Evolutionary conservation across 2,797 vertebrate genomes (phyloP).

Genomic region (Macropus fuliginosus): DNA sequence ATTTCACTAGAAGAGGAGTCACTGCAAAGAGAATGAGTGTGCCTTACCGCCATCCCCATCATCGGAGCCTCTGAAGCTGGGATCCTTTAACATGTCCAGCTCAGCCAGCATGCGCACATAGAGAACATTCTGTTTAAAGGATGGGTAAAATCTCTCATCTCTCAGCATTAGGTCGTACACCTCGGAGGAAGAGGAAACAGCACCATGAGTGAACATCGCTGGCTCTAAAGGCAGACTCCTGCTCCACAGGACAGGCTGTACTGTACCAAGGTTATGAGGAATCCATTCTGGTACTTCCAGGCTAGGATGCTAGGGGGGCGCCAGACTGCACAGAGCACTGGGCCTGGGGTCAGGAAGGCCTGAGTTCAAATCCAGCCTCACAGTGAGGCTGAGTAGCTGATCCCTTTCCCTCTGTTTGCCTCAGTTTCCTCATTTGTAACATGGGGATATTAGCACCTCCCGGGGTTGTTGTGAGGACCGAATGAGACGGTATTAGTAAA

Average conservation of each 20-base stretch:
- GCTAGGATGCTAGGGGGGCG: not conserved
- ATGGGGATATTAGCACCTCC: too few relatives aligned
- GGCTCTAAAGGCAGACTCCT: not conserved
- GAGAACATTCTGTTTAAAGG: slow-evolving; percentile 95
- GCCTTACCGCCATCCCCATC: slow-evolving; percentile 93
- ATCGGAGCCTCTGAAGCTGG: slow-evolving; percentile 97
- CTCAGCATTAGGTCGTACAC: slow-evolving; percentile 98
- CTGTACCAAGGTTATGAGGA: rapidly evolving
- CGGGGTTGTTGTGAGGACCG: too few relatives aligned
- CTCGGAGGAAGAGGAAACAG: slow-evolving; percentile 81
- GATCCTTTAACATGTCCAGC: slow-evolving; percentile 99
- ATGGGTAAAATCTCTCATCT: slow-evolving; percentile 97
- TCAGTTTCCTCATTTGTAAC: not conserved
- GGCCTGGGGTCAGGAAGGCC: not conserved
- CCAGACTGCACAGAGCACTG: not conserved
- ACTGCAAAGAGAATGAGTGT: too few relatives aligned
- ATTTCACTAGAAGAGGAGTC: too few relatives aligned
- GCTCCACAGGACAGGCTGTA: not conserved
- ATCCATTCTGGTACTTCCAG: not conserved
- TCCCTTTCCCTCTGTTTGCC: not conserved
- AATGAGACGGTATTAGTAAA: too few relatives aligned
- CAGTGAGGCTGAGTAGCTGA: not conserved
- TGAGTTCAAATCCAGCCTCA: not conserved
- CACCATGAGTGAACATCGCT: not conserved
- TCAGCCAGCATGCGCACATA: slow-evolving; percentile 98